Base-by-base conservation (phyloP, 2,888 invertebrate species). In the Hipparchia sbordonii region DNA sequence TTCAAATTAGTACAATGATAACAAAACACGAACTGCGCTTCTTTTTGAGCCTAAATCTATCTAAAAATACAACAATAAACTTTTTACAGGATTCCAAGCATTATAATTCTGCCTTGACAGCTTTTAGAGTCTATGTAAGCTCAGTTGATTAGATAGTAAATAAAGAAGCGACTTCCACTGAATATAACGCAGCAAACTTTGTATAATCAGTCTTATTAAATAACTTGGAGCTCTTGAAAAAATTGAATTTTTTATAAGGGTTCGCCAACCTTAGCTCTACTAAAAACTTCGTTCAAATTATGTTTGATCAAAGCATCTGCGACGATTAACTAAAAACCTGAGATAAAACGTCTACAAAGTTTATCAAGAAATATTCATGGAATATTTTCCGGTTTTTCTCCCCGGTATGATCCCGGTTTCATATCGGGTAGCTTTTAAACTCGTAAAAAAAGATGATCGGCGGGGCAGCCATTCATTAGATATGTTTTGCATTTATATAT, bases 291-390 rank as follows among this genome's bases (percentile, higher is more conserved):
- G 12, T 54, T 39, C 56, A 56, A 57, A 57, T 57, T 57, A 67
- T 57, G 67, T 57, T 67, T 67, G 45, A 56, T 57, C 46, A 57
- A 56, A 67, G 67, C 56, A 23, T 57, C 56, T 46, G 56, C 13
- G 56, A 57, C 45, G 51, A 51, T 33, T 63, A 48, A 12, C 45
- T 61, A 61, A 61, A 23, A 61, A 45, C 39, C 61, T n/a, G 39
- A 8, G 45, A 46, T 61, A 12, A 13, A 62, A 62, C 61, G 39
- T 39, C 4, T 46, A 5, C 2, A 10, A 23, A 51, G 13, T 63
- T 51, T 63, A 48, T 51, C 48, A 13, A 62, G 9, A 48, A 63
- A 51, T 63, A 52, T 65, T 52, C 52, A 33, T 23, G 33, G 48
- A 4, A 62, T 62, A 48, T 62, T 62, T 62, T 9, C 65, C 65